Percentiles rank a stretch among this genome's conserved stretches.
Conservation (phyloP, 1,140 invertebrate species). For the Phenacoccus solenopsis region DNA sequence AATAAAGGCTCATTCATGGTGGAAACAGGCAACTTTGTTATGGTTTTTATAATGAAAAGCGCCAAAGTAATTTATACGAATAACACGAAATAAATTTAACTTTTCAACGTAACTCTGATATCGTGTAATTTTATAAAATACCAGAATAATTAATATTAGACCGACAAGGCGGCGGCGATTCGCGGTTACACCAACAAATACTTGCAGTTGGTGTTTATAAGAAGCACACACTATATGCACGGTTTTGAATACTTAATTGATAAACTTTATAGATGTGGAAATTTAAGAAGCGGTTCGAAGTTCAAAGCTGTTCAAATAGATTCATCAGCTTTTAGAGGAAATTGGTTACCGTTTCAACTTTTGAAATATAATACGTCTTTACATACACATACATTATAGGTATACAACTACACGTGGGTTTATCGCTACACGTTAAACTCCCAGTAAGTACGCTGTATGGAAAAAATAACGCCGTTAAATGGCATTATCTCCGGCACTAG, state of each 20-base stretch:
- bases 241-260: neutral
- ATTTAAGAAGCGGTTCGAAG: neutral
- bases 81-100: neutral
- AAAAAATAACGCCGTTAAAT: neutral
- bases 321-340: no score
- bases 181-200: neutral
- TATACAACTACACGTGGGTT: no score
- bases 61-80: neutral
- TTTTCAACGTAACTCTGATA: neutral
- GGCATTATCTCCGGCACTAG: neutral
- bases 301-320: neutral
- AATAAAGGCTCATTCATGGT: no score
- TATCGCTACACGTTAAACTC: no score
- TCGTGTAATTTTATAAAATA: constrained; percentile 1
- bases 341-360: no score
- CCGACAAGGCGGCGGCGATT: neutral
- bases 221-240: neutral
- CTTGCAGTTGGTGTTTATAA: neutral
- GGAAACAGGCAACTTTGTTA: neutral
- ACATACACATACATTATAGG: no score
- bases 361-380: no score
- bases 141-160: neutral
- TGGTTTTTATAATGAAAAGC: neutral
- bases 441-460: no score
- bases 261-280: neutral